Evolutionary conservation across 2,113 vertebrate genomes (phyloP).

Genomic region (Strigops habroptila): DNA sequence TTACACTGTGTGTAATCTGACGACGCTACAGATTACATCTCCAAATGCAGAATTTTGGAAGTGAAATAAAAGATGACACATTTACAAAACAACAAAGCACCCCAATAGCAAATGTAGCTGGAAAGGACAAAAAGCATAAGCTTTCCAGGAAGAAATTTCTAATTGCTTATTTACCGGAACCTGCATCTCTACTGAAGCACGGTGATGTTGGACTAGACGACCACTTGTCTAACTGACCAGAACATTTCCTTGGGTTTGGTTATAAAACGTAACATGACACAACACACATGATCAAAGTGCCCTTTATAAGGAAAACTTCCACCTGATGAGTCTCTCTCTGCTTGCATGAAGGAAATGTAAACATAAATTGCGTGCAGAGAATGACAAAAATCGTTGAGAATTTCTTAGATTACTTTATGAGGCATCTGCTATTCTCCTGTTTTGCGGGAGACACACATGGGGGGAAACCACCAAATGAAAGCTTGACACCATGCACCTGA

Average conservation of each 20-base stretch:
- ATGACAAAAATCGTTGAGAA: not conserved
- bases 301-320: not conserved
- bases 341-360: not conserved
- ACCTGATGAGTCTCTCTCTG: not conserved
- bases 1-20: not conserved
- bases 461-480: not conserved
- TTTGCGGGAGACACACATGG: not conserved
- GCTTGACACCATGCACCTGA: not conserved
- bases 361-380: not conserved
- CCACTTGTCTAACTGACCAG: fast-evolving
- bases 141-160: not conserved
- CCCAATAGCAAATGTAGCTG: not conserved
- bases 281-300: fast-evolving
- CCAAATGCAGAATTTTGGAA: not conserved
- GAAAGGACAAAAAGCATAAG: not conserved
- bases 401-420: not conserved
- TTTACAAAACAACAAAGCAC: not conserved
- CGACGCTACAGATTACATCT: not conserved
- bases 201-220: not conserved
- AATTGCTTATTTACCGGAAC: not conserved
- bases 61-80: not conserved
- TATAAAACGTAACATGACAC: not conserved
- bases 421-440: not conserved
- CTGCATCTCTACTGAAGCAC: not conserved
- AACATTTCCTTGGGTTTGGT: not conserved